Evolutionary conservation across 1,140 invertebrate genomes (phyloP).

Genomic region (Eulimnadia texana): DNA sequence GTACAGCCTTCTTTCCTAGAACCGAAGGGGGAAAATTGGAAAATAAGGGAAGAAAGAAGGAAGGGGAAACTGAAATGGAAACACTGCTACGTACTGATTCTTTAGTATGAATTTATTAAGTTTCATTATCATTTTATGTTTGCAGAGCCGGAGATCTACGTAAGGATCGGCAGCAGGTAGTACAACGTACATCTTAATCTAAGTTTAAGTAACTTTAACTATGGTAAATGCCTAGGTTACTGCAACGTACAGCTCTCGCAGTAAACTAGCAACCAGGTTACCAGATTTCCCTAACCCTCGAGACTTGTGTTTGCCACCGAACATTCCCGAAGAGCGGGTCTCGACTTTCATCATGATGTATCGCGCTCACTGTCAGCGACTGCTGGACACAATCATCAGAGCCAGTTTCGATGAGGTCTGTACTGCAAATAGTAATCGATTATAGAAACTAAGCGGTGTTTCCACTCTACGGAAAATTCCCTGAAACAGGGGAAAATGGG

Average conservation of each 20-base stretch:
- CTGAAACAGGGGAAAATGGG: too few relatives aligned
- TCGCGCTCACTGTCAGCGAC: constrained; percentile 37
- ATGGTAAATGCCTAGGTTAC: neutral
- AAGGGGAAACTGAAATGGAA: too few relatives aligned
- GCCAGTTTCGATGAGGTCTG: constrained; percentile 38
- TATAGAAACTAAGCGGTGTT: neutral
- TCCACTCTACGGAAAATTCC: too few relatives aligned
- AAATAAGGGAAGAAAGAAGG: too few relatives aligned
- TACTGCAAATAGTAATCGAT: too few relatives aligned
- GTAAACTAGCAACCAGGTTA: constrained; percentile 24
- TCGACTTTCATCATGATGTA: constrained; percentile 40
- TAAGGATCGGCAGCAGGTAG: neutral
- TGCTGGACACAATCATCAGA: constrained; percentile 36
- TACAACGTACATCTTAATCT: neutral
- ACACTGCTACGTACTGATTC: too few relatives aligned
- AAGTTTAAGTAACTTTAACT: neutral
- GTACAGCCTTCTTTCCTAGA: too few relatives aligned
- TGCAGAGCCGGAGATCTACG: constrained; percentile 4
- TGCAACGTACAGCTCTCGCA: constrained; percentile 1
- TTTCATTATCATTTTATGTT: neutral
- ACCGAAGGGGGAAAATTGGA: too few relatives aligned
- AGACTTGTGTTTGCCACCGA: constrained; percentile 31
- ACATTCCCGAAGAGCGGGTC: constrained; percentile 31
- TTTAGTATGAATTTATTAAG: too few relatives aligned
- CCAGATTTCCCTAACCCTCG: constrained; percentile 37